Percentiles rank a stretch among this genome's conserved stretches.
Evolutionary conservation across 1,140 invertebrate species (phyloP).

Genomic region (Drosophila ercepeae): DNA sequence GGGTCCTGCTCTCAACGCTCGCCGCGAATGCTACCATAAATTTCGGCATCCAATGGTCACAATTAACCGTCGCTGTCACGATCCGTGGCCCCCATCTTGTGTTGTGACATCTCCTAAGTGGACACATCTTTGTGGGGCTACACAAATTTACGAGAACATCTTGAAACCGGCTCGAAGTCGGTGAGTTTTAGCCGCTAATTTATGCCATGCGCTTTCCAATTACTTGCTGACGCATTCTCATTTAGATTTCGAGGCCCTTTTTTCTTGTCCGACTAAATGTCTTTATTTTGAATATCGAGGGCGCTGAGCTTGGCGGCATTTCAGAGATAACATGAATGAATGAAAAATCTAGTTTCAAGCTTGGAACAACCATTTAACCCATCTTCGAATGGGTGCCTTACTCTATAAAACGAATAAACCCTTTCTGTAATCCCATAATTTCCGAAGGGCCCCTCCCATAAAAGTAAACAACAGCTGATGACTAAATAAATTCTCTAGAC

Average conservation of each 20-base stretch:
- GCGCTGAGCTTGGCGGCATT: background rate
- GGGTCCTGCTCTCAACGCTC: slow-evolving; percentile 7
- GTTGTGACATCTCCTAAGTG: slow-evolving; percentile 67
- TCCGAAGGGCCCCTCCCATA: background rate
- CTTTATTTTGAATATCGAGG: slow-evolving; percentile 37
- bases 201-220: slow-evolving; percentile 53
- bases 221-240: slow-evolving; percentile 45
- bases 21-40: slow-evolving; percentile 57
- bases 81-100: slow-evolving; percentile 39
- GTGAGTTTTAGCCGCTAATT: slow-evolving; percentile 44
- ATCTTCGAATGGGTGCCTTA: too few species aligned
- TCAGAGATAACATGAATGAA: background rate
- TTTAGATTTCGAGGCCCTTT: slow-evolving; percentile 38
- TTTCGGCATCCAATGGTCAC: slow-evolving; percentile 54
- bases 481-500: slow-evolving; percentile 28
- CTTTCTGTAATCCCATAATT: background rate
- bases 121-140: slow-evolving; percentile 28
- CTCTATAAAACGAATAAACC: background rate
- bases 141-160: slow-evolving; percentile 41
- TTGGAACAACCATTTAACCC: too few species aligned
- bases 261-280: slow-evolving; percentile 31
- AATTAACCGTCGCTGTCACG: slow-evolving; percentile 62
- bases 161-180: slow-evolving; percentile 19
- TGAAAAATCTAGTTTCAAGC: background rate
- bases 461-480: background rate